A percentile compares a stretch with the other conserved stretches of the same genome.
Evolutionary conservation across 2,113 vertebrate species (phyloP).

Genomic region (Suncus etruscus): DNA sequence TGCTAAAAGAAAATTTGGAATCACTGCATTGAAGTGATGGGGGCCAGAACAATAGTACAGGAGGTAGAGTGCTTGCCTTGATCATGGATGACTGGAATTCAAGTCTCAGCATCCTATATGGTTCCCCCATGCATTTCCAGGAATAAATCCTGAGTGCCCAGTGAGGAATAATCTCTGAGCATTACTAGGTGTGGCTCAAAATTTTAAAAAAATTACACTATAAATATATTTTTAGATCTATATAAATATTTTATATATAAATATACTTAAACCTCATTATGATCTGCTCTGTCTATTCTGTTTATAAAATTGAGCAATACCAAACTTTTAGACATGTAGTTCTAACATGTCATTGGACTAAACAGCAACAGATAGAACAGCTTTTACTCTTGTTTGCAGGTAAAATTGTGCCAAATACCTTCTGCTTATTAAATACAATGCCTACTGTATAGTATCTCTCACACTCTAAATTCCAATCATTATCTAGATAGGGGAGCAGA

Average conservation of each 20-base stretch:
- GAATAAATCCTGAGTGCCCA: too few relatives aligned
- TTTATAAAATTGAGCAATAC: neutral
- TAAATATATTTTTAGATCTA: too few relatives aligned
- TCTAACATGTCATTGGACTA: constrained; percentile 7
- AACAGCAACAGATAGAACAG: neutral
- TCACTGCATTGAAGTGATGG: neutral
- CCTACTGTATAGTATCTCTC: neutral
- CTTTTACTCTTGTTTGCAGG: neutral
- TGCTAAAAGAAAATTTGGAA: constrained; percentile 50
- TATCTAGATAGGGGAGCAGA: neutral
- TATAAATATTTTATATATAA: too few relatives aligned
- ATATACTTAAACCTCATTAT: neutral
- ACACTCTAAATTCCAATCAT: constrained; percentile 19
- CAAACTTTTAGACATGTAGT: neutral
- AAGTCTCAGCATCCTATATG: too few relatives aligned
- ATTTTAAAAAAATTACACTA: too few relatives aligned
- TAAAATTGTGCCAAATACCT: constrained; percentile 46
- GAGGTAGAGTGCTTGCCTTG: too few relatives aligned
- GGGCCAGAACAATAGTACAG: too few relatives aligned
- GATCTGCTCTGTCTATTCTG: neutral
- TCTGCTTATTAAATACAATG: neutral
- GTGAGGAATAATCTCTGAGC: too few relatives aligned
- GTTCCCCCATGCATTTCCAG: too few relatives aligned
- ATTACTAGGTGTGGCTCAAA: too few relatives aligned
- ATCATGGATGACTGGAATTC: too few relatives aligned